These are phyloP conservation scores for Silvanus unidentatus DNA, from an alignment of 2,888 invertebrate genomes.

Conservation along the genomic window DNA sequence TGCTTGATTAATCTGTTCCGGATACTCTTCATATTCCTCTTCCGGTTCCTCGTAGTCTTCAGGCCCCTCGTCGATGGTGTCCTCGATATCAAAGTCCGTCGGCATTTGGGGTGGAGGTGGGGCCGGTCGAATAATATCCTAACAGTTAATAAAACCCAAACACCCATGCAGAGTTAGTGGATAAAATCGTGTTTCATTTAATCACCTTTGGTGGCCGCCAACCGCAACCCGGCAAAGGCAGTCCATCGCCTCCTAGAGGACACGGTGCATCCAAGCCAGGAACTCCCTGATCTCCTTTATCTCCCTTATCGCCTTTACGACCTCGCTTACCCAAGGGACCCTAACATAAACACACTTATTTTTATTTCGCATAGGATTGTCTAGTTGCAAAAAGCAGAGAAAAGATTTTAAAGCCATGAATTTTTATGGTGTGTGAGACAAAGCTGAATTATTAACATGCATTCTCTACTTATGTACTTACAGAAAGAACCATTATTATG, in stretches of 20 bases:
- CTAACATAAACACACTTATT: constrained; percentile 46
- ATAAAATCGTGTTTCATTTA: background rate
- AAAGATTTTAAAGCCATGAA: too few species aligned
- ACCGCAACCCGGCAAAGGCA: constrained; percentile 93
- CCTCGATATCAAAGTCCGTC: constrained; percentile 49
- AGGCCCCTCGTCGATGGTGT: constrained; percentile 50
- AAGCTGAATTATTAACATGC: too few species aligned
- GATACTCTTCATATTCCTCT: constrained; percentile 58
- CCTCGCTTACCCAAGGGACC: constrained; percentile 87
- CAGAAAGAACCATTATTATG: too few species aligned
- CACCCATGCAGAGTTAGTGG: constrained; percentile 29
- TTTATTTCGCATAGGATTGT: too few species aligned
- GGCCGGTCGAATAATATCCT: constrained; percentile 35
- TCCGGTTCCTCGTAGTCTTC: constrained; percentile 54
- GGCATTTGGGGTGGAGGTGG: constrained; percentile 45
- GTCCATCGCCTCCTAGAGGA: constrained; percentile 90
- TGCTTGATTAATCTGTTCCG: constrained; percentile 47
- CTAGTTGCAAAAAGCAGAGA: too few species aligned
- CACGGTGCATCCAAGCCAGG: constrained; percentile 98
- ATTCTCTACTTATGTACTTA: too few species aligned
- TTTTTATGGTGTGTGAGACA: too few species aligned
- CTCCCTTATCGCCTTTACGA: constrained; percentile 85
- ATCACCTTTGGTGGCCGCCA: constrained; percentile 84
- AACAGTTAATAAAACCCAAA: constrained; percentile 22
- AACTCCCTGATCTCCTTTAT: constrained; percentile 93